These are phyloP conservation scores for Oryzias celebensis DNA, from an alignment of 2,113 vertebrate genomes.

Conservation along the genomic window DNA sequence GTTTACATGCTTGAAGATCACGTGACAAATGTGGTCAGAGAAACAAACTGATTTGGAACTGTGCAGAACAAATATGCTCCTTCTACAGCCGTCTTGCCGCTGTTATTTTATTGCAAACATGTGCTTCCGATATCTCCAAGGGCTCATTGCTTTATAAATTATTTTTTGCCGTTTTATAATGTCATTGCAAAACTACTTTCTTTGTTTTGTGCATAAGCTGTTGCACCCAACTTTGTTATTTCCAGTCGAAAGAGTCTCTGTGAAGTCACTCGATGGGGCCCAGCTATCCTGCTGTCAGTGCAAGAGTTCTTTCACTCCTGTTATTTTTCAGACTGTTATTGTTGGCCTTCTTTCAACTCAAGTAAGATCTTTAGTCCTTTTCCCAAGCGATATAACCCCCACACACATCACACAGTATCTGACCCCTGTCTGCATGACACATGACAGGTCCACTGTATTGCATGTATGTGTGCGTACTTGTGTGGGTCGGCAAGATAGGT, in stretches of 20 bases:
- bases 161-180: constrained; percentile 76
- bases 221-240: constrained; percentile 75
- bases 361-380: constrained; percentile 89
- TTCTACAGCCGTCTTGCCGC: constrained; percentile 64
- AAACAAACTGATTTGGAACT: constrained; percentile 81
- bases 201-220: constrained; percentile 87
- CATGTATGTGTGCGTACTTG: constrained; percentile 20
- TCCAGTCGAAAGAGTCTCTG: constrained; percentile 80
- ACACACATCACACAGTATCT: constrained; percentile 83
- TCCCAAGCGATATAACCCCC: constrained; percentile 94
- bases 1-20: constrained; percentile 87
- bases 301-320: constrained; percentile 71
- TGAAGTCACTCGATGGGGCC: constrained; percentile 77
- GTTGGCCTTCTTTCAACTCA: constrained; percentile 85
- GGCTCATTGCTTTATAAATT: constrained; percentile 69
- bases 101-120: constrained; percentile 77
- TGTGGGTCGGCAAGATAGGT: constrained; percentile 22
- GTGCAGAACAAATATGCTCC: constrained; percentile 64
- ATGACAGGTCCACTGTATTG: constrained; percentile 67
- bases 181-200: constrained; percentile 88
- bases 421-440: constrained; percentile 85
- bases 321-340: constrained; percentile 95
- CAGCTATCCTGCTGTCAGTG: constrained; percentile 63
- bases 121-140: constrained; percentile 88
- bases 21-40: constrained; percentile 88